Conservation (phyloP, 1,140 invertebrate genomes). For the Atta texana region DNA sequence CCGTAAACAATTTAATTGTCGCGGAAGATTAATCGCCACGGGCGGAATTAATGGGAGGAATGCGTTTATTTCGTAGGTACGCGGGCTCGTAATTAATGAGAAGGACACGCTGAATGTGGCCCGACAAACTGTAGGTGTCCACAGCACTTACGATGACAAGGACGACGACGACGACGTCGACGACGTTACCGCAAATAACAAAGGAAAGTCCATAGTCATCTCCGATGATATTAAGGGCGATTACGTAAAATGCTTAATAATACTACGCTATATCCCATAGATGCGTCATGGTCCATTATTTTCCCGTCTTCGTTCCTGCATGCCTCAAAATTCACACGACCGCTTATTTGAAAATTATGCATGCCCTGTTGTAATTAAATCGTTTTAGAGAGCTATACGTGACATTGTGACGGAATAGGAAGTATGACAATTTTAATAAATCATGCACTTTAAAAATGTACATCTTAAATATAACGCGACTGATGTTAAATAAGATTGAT, state of each 20-base stretch:
- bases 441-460: not conserved
- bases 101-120: conserved; percentile 70
- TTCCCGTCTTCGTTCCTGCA: conserved; percentile 17
- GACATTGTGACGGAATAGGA: not conserved
- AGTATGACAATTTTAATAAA: conserved; percentile 19
- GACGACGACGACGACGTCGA: conserved; percentile 20
- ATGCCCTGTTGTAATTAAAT: conserved; percentile 10
- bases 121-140: conserved; percentile 73
- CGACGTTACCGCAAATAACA: conserved; percentile 55
- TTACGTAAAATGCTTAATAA: conserved; percentile 77
- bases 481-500: not conserved
- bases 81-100: conserved; percentile 75
- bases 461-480: not conserved
- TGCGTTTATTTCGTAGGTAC: conserved; percentile 75
- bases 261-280: conserved; percentile 29
- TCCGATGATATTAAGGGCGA: conserved; percentile 66
- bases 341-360: conserved; percentile 36
- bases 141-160: conserved; percentile 62
- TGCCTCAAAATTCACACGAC: conserved; percentile 50
- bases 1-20: conserved; percentile 77
- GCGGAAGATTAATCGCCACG: conserved; percentile 73
- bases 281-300: conserved; percentile 60
- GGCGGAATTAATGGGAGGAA: conserved; percentile 76
- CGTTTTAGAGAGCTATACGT: conserved; percentile 1
- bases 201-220: conserved; percentile 71